phyloP scores from a whole-genome alignment of 2,113 vertebrate genomes.

The Crotalus helleri region DNA sequence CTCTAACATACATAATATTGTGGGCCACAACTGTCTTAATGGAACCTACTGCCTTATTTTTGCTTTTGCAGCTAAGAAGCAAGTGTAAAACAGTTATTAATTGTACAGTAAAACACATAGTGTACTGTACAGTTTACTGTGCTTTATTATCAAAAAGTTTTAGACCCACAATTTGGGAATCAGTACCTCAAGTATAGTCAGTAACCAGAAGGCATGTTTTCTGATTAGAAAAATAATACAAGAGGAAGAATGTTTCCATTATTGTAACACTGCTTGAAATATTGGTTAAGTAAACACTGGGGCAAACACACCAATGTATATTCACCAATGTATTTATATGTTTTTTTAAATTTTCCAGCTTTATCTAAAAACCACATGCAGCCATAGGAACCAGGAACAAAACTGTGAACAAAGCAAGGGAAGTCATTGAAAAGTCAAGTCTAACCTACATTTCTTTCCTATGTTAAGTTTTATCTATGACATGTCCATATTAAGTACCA shows the following conservation, averaged over 20 bases:
- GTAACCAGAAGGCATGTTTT: background rate
- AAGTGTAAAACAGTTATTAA: background rate
- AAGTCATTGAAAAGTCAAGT: background rate
- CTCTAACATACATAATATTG: background rate
- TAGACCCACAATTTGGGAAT: background rate
- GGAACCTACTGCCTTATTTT: background rate
- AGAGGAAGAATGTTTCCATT: background rate
- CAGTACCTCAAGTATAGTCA: background rate
- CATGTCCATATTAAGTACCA: background rate
- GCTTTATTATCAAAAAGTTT: background rate
- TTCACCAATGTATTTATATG: no score
- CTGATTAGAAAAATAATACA: background rate
- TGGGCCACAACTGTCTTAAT: background rate
- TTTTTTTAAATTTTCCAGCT: background rate
- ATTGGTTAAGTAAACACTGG: background rate
- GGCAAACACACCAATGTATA: background rate
- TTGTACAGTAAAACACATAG: background rate
- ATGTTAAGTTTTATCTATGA: background rate
- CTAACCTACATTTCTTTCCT: background rate
- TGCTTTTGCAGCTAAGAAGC: background rate
- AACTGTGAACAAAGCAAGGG: background rate
- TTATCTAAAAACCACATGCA: background rate
- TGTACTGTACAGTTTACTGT: background rate
- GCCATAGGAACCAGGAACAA: background rate
- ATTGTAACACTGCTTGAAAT: background rate